A percentile compares a stretch with the other conserved stretches of the same genome.
Conservation (phyloP, 1,140 invertebrate genomes). For the Saccostrea echinata region DNA sequence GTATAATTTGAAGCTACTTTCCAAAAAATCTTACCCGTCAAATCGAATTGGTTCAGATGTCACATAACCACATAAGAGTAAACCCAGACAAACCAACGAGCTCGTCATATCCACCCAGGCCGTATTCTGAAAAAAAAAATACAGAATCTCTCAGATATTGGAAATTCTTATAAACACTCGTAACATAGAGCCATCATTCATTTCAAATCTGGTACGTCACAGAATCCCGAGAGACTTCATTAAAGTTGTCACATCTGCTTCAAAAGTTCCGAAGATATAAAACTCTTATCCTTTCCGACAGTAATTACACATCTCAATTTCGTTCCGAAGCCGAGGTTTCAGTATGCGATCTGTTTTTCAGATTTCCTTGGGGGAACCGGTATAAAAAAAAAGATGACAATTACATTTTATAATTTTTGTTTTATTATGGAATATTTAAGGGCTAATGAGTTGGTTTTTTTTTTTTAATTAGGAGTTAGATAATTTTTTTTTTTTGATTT, state of each 20-base stretch:
- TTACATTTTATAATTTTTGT: too few species aligned
- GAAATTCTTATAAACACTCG: not conserved
- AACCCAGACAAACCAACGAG: not conserved
- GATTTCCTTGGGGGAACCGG: not conserved
- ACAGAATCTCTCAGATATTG: not conserved
- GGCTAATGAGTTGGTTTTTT: too few species aligned
- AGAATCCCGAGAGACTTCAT: not conserved
- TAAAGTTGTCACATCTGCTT: slow-evolving; percentile 18
- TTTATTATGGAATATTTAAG: too few species aligned
- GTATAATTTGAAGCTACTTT: too few species aligned
- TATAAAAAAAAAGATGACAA: too few species aligned
- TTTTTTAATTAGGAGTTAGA: too few species aligned
- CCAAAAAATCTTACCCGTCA: not conserved
- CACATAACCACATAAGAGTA: slow-evolving; percentile 4
- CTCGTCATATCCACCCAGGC: slow-evolving; percentile 6
- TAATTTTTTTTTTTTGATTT: too few species aligned
- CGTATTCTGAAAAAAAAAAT: not conserved
- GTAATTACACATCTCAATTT: not conserved
- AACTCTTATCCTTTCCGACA: slow-evolving; percentile 7
- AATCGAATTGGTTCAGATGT: not conserved
- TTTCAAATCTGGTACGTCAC: slow-evolving; percentile 28
- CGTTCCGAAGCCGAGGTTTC: too few species aligned
- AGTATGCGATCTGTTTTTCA: too few species aligned
- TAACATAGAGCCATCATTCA: not conserved
- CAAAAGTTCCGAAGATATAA: not conserved